Base-by-base conservation (phyloP, 2,888 invertebrate species). In the Hemicrepidius hirtus region DNA sequence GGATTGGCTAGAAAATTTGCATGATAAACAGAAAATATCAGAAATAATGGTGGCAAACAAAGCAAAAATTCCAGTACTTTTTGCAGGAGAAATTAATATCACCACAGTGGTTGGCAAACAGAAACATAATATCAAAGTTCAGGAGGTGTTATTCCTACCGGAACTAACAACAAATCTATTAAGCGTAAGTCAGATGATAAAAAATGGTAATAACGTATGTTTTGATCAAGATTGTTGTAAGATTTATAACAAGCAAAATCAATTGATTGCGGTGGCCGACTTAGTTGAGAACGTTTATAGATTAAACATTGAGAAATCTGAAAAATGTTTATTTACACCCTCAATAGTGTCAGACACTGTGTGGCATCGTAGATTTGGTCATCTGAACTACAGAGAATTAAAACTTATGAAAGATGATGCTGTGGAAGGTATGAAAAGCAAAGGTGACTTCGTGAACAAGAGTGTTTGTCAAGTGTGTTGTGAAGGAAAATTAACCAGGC, bases 401-500 rank as follows among this genome's bases (percentile, higher is more conserved):
- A 5, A 4, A n/a, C 3, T 13, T 13, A 40, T 40, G 40, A 9
- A 18, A 32, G 7, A 68, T 21, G 44, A 64, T 71, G 73, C 18
- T 20, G 74, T 74, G 5, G 28, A 68, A 24, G 73, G 75, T 13
- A 4, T 75, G 18, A 16, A 24, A 28, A 12, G 3, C 4, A 28
- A 44, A 32, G 35, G 18, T 10, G 32, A 44, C 21, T n/a, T 46
- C 10, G 32, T 1, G 0, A 16, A 28, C 10, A 32, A 6, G 4
- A 16, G 3, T 32, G 24, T 10, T 16, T 80, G 78, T 70, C 32
- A 60, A n/a, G 49, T 67, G 7, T 78, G 80, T 57, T 77, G 68
- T 76, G 80, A 81, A 68, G 82, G 78, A 0, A 82, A 82, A 65
- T 80, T 82, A 46, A 10, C 71, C 3, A 74, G 81, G 35, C 74